Conservation (phyloP, 2,888 invertebrate species). For the Drosophila incognita region DNA sequence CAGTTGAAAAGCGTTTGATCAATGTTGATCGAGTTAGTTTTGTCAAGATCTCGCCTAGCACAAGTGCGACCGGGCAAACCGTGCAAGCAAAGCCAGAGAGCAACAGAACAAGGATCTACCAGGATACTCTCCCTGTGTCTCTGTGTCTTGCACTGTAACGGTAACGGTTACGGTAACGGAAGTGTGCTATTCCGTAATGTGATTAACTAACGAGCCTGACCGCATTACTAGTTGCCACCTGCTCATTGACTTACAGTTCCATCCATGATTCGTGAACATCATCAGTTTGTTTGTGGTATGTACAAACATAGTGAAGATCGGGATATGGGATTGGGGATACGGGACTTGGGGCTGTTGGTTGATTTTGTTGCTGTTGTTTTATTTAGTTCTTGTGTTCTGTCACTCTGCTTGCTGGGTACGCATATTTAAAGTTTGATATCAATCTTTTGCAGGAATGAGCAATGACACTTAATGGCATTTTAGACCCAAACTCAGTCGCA, state of each 20-base stretch:
- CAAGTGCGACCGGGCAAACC: constrained; percentile 70
- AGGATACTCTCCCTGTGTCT: constrained; percentile 34
- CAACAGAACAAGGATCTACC: constrained; percentile 43
- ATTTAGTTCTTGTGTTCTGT: constrained; percentile 10
- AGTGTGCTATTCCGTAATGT: constrained; percentile 51
- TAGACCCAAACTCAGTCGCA: constrained; percentile 44
- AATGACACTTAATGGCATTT: constrained; percentile 79
- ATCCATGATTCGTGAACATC: constrained; percentile 35
- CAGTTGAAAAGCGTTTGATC: constrained; percentile 82
- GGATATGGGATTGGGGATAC: constrained; percentile 27
- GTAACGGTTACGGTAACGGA: constrained; percentile 50
- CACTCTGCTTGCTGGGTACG: constrained; percentile 53
- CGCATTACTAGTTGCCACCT: constrained; percentile 56
- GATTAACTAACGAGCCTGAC: constrained; percentile 50
- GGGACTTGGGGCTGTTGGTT: constrained; percentile 3
- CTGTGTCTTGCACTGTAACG: constrained; percentile 4
- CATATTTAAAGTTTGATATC: constrained; percentile 75
- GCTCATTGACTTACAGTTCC: constrained; percentile 38
- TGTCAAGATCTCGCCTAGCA: constrained; percentile 83
- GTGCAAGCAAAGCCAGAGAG: constrained; percentile 10
- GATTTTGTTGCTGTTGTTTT: constrained; percentile 1
- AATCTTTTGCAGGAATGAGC: constrained; percentile 79
- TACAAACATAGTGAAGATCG: constrained; percentile 22
- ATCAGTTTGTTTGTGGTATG: constrained; percentile 48
- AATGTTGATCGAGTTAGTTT: constrained; percentile 83